Percentiles rank a stretch among this genome's conserved stretches.
phyloP scores from a whole-genome alignment of 2,888 invertebrate genomes.

The Sinotaia quadrata region DNA sequence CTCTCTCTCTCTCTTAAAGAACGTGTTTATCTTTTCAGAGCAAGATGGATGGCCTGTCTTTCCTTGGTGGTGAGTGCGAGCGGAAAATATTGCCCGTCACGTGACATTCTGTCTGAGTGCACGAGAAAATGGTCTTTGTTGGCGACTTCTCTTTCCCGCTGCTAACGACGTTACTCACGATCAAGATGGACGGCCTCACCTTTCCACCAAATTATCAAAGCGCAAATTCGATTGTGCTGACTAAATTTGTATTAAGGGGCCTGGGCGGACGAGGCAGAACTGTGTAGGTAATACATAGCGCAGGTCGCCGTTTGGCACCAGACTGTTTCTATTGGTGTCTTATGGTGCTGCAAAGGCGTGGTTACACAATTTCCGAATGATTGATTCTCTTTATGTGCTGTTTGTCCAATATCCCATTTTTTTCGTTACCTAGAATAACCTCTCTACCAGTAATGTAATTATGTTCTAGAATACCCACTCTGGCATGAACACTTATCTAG shows the following conservation, averaged over 20 bases:
- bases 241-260: slow-evolving; percentile 41
- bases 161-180: slow-evolving; percentile 30
- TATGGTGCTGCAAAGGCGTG: slow-evolving; percentile 27
- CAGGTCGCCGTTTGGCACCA: slow-evolving; percentile 27
- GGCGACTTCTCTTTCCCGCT: slow-evolving; percentile 7
- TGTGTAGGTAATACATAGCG: slow-evolving; percentile 37
- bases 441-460: too few relatives aligned
- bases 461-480: too few relatives aligned
- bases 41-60: background rate
- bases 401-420: too few relatives aligned
- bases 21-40: background rate
- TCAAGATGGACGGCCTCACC: slow-evolving; percentile 31
- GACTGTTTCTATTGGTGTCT: slow-evolving; percentile 24
- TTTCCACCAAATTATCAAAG: slow-evolving; percentile 28
- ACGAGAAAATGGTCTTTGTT: slow-evolving; percentile 8
- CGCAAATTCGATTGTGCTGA: slow-evolving; percentile 37
- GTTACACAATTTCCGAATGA: slow-evolving; percentile 29
- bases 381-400: slow-evolving; percentile 23
- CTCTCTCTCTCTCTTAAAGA: background rate
- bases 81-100: too few relatives aligned
- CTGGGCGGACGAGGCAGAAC: slow-evolving; percentile 27
- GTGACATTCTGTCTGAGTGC: slow-evolving; percentile 5
- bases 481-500: too few relatives aligned
- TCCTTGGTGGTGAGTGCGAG: too few relatives aligned
- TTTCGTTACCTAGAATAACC: too few relatives aligned